Conservation (phyloP, 1,140 invertebrate genomes). For the Drosophila repletoides region DNA sequence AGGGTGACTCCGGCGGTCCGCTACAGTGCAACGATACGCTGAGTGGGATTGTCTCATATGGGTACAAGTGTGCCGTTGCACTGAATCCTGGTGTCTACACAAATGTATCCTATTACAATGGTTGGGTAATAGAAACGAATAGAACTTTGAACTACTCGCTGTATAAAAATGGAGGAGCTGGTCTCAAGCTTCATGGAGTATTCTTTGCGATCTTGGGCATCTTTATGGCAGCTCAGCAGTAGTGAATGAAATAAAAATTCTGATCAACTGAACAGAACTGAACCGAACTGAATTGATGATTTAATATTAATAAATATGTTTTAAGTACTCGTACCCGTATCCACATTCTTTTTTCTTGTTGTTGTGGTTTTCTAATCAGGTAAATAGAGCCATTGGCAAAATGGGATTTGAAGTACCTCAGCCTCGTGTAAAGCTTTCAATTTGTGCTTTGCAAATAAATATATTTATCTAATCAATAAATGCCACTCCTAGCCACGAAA, state of each 20-base stretch:
- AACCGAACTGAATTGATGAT: slow-evolving; percentile 1
- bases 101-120: slow-evolving; percentile 84
- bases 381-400: background rate
- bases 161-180: slow-evolving; percentile 14
- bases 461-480: slow-evolving; percentile 22
- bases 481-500: background rate
- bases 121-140: slow-evolving; percentile 82
- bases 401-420: slow-evolving; percentile 5
- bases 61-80: slow-evolving; percentile 84
- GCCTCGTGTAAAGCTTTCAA: background rate
- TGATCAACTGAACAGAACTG: background rate
- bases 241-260: background rate
- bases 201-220: slow-evolving; percentile 1
- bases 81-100: slow-evolving; percentile 86
- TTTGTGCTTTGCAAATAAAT: background rate
- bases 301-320: slow-evolving; percentile 14
- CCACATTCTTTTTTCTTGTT: background rate
- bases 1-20: slow-evolving; percentile 80
- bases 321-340: slow-evolving; percentile 1
- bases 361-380: background rate
- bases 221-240: background rate
- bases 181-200: background rate
- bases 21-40: slow-evolving; percentile 66
- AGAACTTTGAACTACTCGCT: slow-evolving; percentile 46
- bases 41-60: slow-evolving; percentile 84